Percentiles rank a stretch among this genome's conserved stretches.
These are phyloP conservation scores for Callopanchax toddi DNA, from an alignment of 2,113 vertebrate species.

Conservation along the genomic window DNA sequence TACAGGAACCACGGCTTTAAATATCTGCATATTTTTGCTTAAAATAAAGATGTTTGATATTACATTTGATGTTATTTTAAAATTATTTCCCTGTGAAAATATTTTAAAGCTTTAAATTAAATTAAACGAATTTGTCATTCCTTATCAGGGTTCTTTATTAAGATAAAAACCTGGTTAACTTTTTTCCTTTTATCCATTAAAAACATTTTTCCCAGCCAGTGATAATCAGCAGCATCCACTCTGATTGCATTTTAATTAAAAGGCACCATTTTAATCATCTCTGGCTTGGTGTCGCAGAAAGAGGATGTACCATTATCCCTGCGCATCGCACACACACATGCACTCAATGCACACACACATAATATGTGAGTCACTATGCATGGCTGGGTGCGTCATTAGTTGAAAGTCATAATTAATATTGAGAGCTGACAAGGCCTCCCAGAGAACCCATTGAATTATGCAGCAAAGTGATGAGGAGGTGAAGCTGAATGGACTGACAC, in stretches of 20 bases:
- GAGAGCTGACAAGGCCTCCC: conserved; percentile 71
- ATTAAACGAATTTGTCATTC: conserved; percentile 10
- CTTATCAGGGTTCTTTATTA: conserved; percentile 43
- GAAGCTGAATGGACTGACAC: conserved; percentile 68
- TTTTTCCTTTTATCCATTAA: not conserved
- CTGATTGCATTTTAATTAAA: conserved; percentile 77
- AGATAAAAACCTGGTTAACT: conserved; percentile 16
- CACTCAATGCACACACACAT: conserved; percentile 24
- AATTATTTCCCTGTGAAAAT: too few species aligned
- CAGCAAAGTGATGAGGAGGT: conserved; percentile 66
- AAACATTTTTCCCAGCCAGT: conserved; percentile 31
- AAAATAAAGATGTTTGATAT: too few species aligned
- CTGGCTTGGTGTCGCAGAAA: conserved; percentile 42
- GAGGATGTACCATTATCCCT: conserved; percentile 59
- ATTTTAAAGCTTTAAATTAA: too few species aligned
- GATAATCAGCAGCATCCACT: conserved; percentile 68
- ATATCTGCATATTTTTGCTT: too few species aligned
- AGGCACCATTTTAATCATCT: conserved; percentile 73
- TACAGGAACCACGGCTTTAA: too few species aligned
- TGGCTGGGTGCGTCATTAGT: conserved; percentile 70
- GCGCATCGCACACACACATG: conserved; percentile 31
- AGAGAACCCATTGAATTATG: conserved; percentile 65
- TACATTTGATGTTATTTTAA: too few species aligned
- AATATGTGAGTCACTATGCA: conserved; percentile 50
- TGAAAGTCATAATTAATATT: conserved; percentile 76